A percentile compares a stretch with the other conserved stretches of the same genome.
Conservation (phyloP, 2,113 vertebrate genomes). For the Bombycilla garrulus region DNA sequence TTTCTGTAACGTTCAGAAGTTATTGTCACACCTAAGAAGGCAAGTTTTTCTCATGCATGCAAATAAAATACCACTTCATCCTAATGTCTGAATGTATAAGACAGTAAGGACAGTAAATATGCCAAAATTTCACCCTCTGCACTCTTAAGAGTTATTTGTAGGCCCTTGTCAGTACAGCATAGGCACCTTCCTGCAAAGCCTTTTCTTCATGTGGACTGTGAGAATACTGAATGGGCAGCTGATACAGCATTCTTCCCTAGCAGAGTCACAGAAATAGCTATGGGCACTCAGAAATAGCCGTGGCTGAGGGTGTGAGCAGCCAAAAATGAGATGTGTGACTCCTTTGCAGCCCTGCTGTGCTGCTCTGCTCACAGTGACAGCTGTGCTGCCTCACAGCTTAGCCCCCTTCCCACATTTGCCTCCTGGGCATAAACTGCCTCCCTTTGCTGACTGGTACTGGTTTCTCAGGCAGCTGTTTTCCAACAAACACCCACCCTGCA, state of each 20-base stretch:
- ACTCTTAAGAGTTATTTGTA: not conserved
- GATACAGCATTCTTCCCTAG: not conserved
- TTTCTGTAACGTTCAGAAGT: not conserved
- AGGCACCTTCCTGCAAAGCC: not conserved
- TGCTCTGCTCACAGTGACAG: not conserved
- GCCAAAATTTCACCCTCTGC: not conserved
- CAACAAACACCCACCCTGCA: not conserved
- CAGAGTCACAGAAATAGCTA: not conserved
- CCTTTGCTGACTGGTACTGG: rapidly evolving
- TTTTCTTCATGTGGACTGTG: not conserved
- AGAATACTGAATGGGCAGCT: not conserved
- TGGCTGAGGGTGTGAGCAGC: not conserved
- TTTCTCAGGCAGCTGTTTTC: not conserved
- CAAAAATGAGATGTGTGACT: not conserved
- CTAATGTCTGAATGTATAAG: not conserved
- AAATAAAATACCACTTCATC: not conserved
- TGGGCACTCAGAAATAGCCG: too few species aligned
- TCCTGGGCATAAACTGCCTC: not conserved
- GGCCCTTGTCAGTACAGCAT: not conserved
- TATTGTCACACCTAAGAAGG: not conserved
- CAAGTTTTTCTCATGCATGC: not conserved
- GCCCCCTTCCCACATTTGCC: not conserved
- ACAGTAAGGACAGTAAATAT: not conserved
- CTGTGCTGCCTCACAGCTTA: not conserved
- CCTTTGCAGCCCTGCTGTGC: rapidly evolving